phyloP scores from a whole-genome alignment of 2,888 invertebrate species.

The Trisateles emortualis region DNA sequence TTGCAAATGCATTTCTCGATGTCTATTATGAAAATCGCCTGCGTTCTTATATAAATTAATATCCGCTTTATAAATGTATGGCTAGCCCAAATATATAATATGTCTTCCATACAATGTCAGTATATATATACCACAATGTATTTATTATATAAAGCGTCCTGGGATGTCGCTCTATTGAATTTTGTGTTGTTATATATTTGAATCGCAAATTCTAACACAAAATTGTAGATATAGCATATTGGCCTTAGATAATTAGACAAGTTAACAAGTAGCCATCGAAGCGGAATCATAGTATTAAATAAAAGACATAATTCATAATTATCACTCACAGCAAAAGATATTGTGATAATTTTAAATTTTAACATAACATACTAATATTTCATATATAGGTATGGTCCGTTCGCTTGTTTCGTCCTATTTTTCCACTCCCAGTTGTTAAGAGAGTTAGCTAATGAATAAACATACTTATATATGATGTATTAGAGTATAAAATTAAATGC shows the following conservation, averaged over 20 bases:
- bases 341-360: conserved; percentile 66
- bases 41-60: background rate
- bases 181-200: conserved; percentile 70
- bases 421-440: conserved; percentile 48
- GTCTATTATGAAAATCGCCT: conserved; percentile 2
- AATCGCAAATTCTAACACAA: conserved; percentile 71
- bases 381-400: conserved; percentile 47
- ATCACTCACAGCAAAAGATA: conserved; percentile 59
- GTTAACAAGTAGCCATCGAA: conserved; percentile 70
- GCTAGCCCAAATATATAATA: background rate
- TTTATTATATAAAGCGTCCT: conserved; percentile 59
- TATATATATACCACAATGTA: conserved; percentile 34
- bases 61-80: background rate
- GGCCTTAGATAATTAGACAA: conserved; percentile 81
- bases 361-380: conserved; percentile 58
- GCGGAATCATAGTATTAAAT: conserved; percentile 79
- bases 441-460: conserved; percentile 38
- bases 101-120: conserved; percentile 36
- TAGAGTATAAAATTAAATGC: conserved; percentile 29
- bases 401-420: conserved; percentile 42
- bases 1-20: conserved; percentile 38
- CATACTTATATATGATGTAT: conserved; percentile 47
- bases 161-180: conserved; percentile 75
- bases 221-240: conserved; percentile 82
- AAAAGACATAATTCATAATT: conserved; percentile 69